These are phyloP conservation scores for Augiades crinisus DNA, from an alignment of 2,888 invertebrate genomes.

Conservation along the genomic window DNA sequence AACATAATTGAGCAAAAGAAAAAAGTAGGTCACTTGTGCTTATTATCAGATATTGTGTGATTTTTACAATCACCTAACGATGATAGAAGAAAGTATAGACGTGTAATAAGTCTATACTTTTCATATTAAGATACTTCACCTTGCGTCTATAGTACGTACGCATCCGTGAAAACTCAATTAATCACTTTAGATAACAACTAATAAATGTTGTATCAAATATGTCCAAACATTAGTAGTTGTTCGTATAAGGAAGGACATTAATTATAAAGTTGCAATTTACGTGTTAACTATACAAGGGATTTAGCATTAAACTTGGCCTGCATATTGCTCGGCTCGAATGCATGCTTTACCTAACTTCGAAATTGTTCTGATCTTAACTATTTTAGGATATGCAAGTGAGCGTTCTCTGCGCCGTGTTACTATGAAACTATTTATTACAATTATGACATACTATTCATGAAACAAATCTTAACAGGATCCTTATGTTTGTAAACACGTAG, in stretches of 20 bases:
- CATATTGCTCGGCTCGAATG: not conserved
- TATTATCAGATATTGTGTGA: too few species aligned
- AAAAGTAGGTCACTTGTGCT: too few species aligned
- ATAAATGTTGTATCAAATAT: slow-evolving; percentile 32
- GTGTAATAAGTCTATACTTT: too few species aligned
- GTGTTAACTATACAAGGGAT: slow-evolving; percentile 3
- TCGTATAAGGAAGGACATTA: slow-evolving; percentile 34
- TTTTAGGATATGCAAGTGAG: not conserved
- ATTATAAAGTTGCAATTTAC: slow-evolving; percentile 35
- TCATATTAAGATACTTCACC: too few species aligned
- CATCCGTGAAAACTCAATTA: not conserved
- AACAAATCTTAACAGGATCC: too few species aligned
- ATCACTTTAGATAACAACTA: slow-evolving; percentile 25
- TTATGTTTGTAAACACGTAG: too few species aligned
- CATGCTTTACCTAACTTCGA: slow-evolving; percentile 1
- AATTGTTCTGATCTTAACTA: not conserved
- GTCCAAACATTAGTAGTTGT: slow-evolving; percentile 32
- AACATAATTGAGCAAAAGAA: too few species aligned
- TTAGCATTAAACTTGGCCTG: not conserved
- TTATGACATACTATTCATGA: too few species aligned
- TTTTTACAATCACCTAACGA: too few species aligned
- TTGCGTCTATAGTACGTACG: too few species aligned
- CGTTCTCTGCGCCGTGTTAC: not conserved
- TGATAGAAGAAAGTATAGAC: too few species aligned
- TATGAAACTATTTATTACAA: not conserved